Base-by-base conservation (phyloP, 2,797 vertebrate species). In the Sus cebifrons region DNA sequence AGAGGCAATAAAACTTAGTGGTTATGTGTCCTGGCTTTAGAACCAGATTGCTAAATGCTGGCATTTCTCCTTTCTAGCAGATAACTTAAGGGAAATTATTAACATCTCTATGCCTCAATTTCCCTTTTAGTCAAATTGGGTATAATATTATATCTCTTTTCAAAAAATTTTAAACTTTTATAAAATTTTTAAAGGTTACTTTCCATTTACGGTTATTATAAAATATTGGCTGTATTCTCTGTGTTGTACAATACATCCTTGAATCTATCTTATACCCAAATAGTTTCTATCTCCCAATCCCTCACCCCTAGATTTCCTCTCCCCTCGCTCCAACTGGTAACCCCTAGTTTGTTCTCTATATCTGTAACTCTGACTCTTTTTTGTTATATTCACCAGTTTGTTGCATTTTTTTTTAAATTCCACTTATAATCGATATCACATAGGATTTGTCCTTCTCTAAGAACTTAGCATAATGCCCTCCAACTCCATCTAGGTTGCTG, bases 41-140 rank as follows among this genome's bases (percentile, higher is more conserved):
- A 84, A 49, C 1, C 52, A 86, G 85, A 65, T 36, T 89, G 82
- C 40, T 87, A 60, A 86, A 62, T 90, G 54, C 54, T 92, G 71
- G 12, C 7, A 71, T 32, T 71, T 49, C 12, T 27, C 27, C 21
- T 91, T 78, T 67, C 54, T 36, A 40, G 32, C 12, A 92, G 73
- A 62, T 70, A 74, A 78, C 27, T 36, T 68, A n/a, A 25, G 60
- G 23, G 17, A 65, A 91, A 36, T 64, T 29, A 71, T 5, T n/a
- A 75, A 49, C 7, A 52, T 70, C 29, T 58, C 15, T 81, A 18
- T 95, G 16, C 14, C 29, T 56, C 65, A 64, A 40, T 92, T 97
- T 86, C 21, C 56, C 49, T 36, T 77, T 70, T 94, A 25, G 95
- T 75, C 36, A 87, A 84, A 29, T 21, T 64, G n/a, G 5, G 5